Evolutionary conservation across 2,888 invertebrate species (phyloP).

Genomic region (Acholoe squamosa): DNA sequence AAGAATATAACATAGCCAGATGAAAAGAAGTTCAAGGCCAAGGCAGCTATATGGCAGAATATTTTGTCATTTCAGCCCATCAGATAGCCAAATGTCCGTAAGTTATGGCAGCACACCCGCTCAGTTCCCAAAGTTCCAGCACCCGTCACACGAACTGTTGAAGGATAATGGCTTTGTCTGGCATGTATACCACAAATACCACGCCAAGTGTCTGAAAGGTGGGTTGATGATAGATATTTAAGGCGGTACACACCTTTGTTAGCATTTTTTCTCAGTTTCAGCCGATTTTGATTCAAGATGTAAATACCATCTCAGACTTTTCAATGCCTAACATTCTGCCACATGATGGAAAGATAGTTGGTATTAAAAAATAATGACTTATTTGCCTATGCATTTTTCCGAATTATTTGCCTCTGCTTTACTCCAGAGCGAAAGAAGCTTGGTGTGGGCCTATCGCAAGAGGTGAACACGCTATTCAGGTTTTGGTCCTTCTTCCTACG

Average conservation of each 20-base stretch:
- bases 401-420: conserved; percentile 74
- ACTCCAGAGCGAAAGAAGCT: conserved; percentile 93
- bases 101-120: conserved; percentile 92
- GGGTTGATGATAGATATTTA: conserved; percentile 63
- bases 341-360: too few species aligned
- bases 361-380: too few species aligned
- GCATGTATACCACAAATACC: conserved; percentile 98
- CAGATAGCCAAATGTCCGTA: conserved; percentile 77
- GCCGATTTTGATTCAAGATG: too few species aligned
- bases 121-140: conserved; percentile 95
- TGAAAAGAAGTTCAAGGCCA: too few species aligned
- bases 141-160: conserved; percentile 96
- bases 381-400: too few species aligned
- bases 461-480: conserved; percentile 99
- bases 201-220: conserved; percentile 96
- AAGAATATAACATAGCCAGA: too few species aligned
- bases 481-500: conserved; percentile 99
- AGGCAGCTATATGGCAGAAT: too few species aligned
- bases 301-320: too few species aligned
- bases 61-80: conserved; percentile 74
- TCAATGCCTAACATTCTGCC: too few species aligned
- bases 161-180: conserved; percentile 99
- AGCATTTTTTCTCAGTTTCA: too few species aligned
- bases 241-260: too few species aligned
- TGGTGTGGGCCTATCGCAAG: conserved; percentile 97